Evolutionary conservation across 1,140 invertebrate genomes (phyloP), one percentile per base, ranked within the genome.

Genomic region (Himalopsyche phryganea): DNA sequence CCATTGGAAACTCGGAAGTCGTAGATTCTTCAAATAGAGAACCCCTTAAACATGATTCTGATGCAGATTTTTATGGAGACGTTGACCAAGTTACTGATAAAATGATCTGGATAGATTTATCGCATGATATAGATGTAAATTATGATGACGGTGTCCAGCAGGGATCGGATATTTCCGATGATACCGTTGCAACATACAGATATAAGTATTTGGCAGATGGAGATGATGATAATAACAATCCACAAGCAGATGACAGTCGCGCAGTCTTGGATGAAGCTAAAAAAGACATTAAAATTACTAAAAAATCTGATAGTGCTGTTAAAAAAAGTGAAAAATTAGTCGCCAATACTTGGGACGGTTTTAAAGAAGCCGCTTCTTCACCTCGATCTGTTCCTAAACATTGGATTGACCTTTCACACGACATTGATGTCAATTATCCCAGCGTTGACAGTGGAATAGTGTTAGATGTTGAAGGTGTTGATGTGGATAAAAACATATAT

Each of bases 101-200:
- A 40, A 40, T 5, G 3, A 15, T 36, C 11, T 72, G 68, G 68
- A 36, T 50, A 4, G 74, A 76, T 60, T 60, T 78, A 0, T 69
- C 72, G 0, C 71, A 71, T 46, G 75, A 78, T 52, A 75, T 64
- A 4, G 72, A 75, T 47, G 69, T 78, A 1, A 78, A 78, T 63
- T 71, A 71, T 48, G 53, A 56, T 41, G 53, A 56, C n/a, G 23
- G 28, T 6, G 44, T 44, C 11, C 33, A 40, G 9, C 45, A 40
- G 11, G 45, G 44, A 9, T 18, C 33, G 13, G 13, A 56, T 9
- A 18, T n/a, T 15, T 15, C 28, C 6, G 44, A 45, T 15, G 6
- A 42, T 28, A 28, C 14, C 15, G 53, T 40, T 41, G 33, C 53
- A 13, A 13, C 2, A 14, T 28, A 46, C 23, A 45, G 41, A 18